phyloP scores from a whole-genome alignment of 2,888 invertebrate species.

The Drosophila affinis region DNA sequence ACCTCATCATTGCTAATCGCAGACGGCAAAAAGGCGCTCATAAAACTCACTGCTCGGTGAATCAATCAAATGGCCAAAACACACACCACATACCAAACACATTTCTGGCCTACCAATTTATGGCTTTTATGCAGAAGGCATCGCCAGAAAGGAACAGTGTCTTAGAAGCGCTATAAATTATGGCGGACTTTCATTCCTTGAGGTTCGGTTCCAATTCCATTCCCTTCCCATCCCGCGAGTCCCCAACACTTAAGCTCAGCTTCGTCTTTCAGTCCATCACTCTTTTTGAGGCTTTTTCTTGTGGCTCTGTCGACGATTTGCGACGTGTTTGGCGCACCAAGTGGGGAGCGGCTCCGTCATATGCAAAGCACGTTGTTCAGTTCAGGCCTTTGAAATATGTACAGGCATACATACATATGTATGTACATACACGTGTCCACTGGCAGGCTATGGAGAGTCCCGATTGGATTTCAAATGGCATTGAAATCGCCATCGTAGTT shows the following conservation, averaged over 20 bases:
- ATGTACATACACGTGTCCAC: neutral
- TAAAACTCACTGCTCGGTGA: neutral
- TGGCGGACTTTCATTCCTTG: conserved; percentile 32
- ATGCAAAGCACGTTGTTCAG: conserved; percentile 65
- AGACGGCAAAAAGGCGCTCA: neutral
- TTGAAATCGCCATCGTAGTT: neutral
- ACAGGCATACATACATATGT: neutral
- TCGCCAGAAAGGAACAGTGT: conserved; percentile 25
- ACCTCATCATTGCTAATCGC: conserved; percentile 1
- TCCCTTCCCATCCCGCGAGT: neutral
- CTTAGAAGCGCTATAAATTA: conserved; percentile 64
- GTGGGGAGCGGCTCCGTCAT: conserved; percentile 54
- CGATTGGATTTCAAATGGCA: neutral
- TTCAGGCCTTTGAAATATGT: neutral
- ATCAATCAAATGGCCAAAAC: neutral
- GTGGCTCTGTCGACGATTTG: conserved; percentile 6
- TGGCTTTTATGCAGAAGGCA: conserved; percentile 28
- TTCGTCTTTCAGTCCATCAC: neutral
- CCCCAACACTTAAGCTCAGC: conserved; percentile 1
- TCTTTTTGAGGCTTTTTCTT: neutral
- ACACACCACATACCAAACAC: neutral
- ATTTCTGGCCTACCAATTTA: neutral
- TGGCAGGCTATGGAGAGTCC: neutral
- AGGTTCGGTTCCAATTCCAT: neutral
- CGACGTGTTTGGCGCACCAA: conserved; percentile 73